phyloP scores from a whole-genome alignment of 2,797 vertebrate genomes.

The Acanthornis magna region DNA sequence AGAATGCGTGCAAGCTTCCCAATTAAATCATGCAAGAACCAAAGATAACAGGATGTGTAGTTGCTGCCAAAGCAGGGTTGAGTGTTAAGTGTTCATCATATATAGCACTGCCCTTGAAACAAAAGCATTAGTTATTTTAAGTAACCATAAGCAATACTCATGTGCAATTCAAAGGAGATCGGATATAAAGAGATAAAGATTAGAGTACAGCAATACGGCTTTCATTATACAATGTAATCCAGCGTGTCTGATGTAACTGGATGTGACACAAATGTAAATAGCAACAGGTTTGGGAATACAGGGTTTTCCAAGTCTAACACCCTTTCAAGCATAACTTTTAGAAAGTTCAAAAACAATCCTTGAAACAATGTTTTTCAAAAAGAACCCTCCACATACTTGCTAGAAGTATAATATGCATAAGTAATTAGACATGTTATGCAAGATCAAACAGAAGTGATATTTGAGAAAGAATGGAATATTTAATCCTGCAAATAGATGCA shows the following conservation, averaged over 20 bases:
- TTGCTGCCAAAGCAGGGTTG: not conserved
- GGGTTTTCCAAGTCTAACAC: not conserved
- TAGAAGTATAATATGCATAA: not conserved
- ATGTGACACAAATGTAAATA: constrained; percentile 55
- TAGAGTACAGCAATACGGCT: constrained; percentile 56
- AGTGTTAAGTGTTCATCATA: constrained; percentile 18
- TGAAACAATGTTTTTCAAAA: not conserved
- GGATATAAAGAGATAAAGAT: constrained; percentile 68
- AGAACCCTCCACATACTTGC: not conserved
- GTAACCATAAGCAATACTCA: constrained; percentile 58
- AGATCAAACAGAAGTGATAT: not conserved
- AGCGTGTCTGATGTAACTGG: constrained; percentile 49
- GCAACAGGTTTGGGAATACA: constrained; percentile 42
- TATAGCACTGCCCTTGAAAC: constrained; percentile 35
- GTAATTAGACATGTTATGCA: not conserved
- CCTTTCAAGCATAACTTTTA: not conserved
- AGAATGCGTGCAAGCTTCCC: not conserved
- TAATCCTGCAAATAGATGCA: not conserved
- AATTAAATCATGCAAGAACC: constrained; percentile 20
- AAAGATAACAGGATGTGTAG: not conserved
- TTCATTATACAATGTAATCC: constrained; percentile 62
- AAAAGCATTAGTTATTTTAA: constrained; percentile 67
- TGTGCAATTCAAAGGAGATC: constrained; percentile 53
- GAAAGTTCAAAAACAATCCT: not conserved
- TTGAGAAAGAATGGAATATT: not conserved